Evolutionary conservation across 2,888 invertebrate species (phyloP).

Genomic region (Sclerodermus sp.): DNA sequence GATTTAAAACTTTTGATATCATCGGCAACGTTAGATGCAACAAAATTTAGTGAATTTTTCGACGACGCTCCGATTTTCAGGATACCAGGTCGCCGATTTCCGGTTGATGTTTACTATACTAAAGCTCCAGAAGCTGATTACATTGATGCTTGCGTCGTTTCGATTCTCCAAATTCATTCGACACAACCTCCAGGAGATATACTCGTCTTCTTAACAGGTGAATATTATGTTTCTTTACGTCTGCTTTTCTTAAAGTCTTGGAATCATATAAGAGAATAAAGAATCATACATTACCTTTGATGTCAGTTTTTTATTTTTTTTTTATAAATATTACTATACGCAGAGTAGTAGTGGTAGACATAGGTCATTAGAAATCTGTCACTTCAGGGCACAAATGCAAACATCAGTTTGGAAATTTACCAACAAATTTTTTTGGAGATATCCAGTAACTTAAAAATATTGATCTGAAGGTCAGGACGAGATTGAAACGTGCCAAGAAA

Average conservation of each 20-base stretch:
- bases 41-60: constrained; percentile 97
- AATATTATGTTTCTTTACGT: too few relatives aligned
- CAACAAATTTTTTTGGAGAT: not conserved
- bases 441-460: constrained; percentile 27
- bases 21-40: constrained; percentile 96
- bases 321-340: too few relatives aligned
- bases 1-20: constrained; percentile 96
- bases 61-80: constrained; percentile 98
- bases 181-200: constrained; percentile 96
- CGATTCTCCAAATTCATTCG: constrained; percentile 96
- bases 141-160: constrained; percentile 96
- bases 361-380: constrained; percentile 1
- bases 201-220: constrained; percentile 92
- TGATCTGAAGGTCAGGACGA: constrained; percentile 72
- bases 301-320: too few relatives aligned
- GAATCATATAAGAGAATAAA: too few relatives aligned
- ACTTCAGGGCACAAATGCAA: not conserved
- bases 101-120: constrained; percentile 98
- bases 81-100: constrained; percentile 96
- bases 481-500: constrained; percentile 87
- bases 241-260: too few relatives aligned
- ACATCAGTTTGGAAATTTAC: not conserved
- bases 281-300: too few relatives aligned
- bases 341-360: not conserved
- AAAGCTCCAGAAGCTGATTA: constrained; percentile 99